Conservation (phyloP, 2,113 vertebrate genomes). For the Epinephelus cyanopodus region DNA sequence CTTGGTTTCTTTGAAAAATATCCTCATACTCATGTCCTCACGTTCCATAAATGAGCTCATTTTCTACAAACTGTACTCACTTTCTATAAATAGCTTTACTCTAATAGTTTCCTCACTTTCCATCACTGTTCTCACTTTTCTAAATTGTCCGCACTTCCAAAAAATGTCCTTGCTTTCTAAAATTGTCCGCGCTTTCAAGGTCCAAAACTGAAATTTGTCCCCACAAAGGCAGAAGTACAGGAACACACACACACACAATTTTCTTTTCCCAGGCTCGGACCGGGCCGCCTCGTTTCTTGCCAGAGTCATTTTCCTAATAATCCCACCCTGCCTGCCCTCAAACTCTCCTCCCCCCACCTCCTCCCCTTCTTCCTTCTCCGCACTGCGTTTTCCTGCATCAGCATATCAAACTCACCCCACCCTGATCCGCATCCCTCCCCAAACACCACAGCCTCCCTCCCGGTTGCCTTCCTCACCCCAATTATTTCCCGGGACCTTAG, state of each 20-base stretch:
- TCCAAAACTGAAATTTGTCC: neutral
- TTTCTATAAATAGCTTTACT: neutral
- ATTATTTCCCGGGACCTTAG: conserved; percentile 67
- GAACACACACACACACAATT: conserved; percentile 6
- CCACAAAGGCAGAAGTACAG: conserved; percentile 14
- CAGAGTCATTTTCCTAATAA: conserved; percentile 67
- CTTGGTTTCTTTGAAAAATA: neutral
- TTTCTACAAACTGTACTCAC: neutral
- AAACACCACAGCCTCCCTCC: conserved; percentile 34
- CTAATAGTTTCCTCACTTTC: neutral
- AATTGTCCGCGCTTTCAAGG: neutral
- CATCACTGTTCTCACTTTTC: neutral
- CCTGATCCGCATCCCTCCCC: neutral
- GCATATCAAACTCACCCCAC: conserved; percentile 45
- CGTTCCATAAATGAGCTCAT: neutral
- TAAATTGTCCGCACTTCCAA: neutral
- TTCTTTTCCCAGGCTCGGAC: conserved; percentile 36
- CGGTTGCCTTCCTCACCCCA: conserved; percentile 62
- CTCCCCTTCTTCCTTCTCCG: conserved; percentile 9
- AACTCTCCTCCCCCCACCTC: conserved; percentile 2
- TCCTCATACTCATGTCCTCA: neutral
- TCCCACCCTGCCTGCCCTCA: conserved; percentile 39
- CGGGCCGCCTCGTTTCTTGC: conserved; percentile 14
- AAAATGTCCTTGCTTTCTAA: neutral
- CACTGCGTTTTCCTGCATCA: conserved; percentile 69